Percentiles rank a stretch among this genome's conserved stretches.
Evolutionary conservation across 2,113 vertebrate genomes (phyloP).

Genomic region (Pao palembangensis): DNA sequence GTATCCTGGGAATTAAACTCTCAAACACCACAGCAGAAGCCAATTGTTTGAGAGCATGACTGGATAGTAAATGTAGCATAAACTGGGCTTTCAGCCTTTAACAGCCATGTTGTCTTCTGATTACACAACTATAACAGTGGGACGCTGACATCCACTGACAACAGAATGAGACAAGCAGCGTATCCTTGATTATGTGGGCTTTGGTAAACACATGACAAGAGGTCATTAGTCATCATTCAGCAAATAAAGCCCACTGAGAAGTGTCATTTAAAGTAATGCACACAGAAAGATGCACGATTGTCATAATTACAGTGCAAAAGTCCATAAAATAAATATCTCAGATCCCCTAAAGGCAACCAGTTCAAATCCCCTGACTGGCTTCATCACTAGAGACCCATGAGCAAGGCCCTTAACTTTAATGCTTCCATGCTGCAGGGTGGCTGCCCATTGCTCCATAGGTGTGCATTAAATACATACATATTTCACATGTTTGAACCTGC

Average conservation of each 20-base stretch:
- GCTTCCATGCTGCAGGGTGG: too few species aligned
- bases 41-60: not conserved
- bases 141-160: conserved; percentile 19
- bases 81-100: not conserved
- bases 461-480: too few species aligned
- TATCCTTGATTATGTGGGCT: conserved; percentile 38
- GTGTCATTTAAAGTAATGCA: not conserved
- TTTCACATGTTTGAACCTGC: too few species aligned
- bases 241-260: conserved; percentile 33
- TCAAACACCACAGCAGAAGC: too few species aligned
- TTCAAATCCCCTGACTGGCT: too few species aligned
- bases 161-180: conserved; percentile 16
- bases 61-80: too few species aligned
- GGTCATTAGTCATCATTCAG: conserved; percentile 33
- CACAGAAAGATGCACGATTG: not conserved
- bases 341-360: too few species aligned
- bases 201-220: conserved; percentile 31
- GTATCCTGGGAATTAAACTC: too few species aligned
- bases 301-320: conserved; percentile 6
- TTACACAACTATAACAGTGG: conserved; percentile 35
- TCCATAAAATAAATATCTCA: not conserved
- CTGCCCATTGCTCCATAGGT: too few species aligned
- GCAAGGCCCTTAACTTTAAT: too few species aligned
- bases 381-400: too few species aligned
- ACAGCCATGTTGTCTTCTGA: conserved; percentile 7